Evolutionary conservation across 1,140 invertebrate genomes (phyloP).

Genomic region (Trichogramma pretiosum): DNA sequence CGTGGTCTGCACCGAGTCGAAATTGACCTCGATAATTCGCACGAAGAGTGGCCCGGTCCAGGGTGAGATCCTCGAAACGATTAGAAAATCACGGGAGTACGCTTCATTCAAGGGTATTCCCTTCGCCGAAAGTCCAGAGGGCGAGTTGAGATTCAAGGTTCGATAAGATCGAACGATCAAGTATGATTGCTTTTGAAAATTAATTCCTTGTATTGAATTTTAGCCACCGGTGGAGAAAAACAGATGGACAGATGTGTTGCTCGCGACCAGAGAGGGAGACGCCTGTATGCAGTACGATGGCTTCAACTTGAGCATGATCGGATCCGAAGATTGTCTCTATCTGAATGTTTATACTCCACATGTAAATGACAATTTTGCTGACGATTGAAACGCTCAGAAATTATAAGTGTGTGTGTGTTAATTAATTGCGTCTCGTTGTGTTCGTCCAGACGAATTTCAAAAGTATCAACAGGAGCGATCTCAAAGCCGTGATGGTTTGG

Average conservation of each 20-base stretch:
- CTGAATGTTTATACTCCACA: constrained; percentile 34
- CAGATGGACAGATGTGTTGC: constrained; percentile 18
- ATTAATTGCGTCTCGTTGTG: not conserved
- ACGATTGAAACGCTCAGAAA: not conserved
- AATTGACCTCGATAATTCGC: not conserved
- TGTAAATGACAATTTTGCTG: constrained; percentile 15
- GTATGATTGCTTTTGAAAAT: not conserved
- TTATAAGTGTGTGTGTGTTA: not conserved
- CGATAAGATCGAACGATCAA: not conserved
- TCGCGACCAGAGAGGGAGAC: constrained; percentile 15
- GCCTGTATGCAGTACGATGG: constrained; percentile 19
- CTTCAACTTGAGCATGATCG: constrained; percentile 3
- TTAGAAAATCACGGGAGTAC: constrained; percentile 11
- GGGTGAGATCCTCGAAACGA: not conserved
- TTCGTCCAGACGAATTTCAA: not conserved
- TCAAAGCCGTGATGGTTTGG: constrained; percentile 25
- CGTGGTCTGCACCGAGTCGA: too few relatives aligned
- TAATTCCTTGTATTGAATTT: not conserved
- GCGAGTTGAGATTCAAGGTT: constrained; percentile 25
- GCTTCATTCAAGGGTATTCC: constrained; percentile 30
- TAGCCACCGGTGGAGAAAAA: constrained; percentile 19
- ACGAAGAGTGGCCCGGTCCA: not conserved
- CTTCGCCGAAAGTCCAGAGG: constrained; percentile 25
- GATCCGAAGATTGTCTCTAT: constrained; percentile 34
- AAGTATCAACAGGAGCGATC: not conserved